Percentiles rank a stretch among this genome's conserved stretches.
phyloP scores from a whole-genome alignment of 2,113 vertebrate genomes.

The Salvelinus fontinalis region DNA sequence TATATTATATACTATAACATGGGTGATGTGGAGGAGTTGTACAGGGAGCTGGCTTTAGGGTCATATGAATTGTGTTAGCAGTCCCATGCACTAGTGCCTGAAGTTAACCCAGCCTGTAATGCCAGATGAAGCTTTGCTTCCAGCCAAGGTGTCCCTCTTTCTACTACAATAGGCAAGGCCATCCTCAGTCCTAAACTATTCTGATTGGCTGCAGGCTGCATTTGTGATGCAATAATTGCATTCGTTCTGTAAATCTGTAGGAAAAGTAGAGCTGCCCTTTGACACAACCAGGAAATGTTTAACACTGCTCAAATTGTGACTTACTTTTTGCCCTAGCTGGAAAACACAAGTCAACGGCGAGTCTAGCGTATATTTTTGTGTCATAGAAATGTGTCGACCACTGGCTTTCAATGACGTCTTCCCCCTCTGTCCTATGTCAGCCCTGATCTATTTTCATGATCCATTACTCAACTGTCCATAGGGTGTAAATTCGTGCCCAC shows the following conservation, averaged over 20 bases:
- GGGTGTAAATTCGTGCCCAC: constrained; percentile 4
- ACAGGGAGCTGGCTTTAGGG: background rate
- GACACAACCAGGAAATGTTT: constrained; percentile 43
- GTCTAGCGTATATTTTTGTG: background rate
- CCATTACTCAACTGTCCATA: constrained; percentile 16
- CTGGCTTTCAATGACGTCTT: constrained; percentile 16
- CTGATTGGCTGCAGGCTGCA: constrained; percentile 31
- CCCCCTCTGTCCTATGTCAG: constrained; percentile 8
- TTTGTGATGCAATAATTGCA: constrained; percentile 31
- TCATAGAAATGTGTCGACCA: constrained; percentile 16
- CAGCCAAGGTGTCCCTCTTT: constrained; percentile 1
- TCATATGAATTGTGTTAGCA: background rate
- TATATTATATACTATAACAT: too few species aligned
- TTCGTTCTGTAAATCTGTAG: constrained; percentile 29
- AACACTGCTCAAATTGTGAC: constrained; percentile 30
- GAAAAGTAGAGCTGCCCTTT: constrained; percentile 17
- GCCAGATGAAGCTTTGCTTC: background rate
- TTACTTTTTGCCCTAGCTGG: constrained; percentile 17
- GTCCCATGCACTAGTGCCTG: background rate
- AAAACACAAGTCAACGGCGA: constrained; percentile 14
- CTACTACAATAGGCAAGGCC: background rate
- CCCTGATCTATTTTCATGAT: constrained; percentile 9
- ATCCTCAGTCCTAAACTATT: constrained; percentile 21
- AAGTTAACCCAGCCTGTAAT: background rate
- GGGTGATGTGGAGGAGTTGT: background rate